Evolutionary conservation across 1,140 invertebrate genomes (phyloP), one percentile per base, ranked within the genome.

Genomic region (Ostrea edulis): DNA sequence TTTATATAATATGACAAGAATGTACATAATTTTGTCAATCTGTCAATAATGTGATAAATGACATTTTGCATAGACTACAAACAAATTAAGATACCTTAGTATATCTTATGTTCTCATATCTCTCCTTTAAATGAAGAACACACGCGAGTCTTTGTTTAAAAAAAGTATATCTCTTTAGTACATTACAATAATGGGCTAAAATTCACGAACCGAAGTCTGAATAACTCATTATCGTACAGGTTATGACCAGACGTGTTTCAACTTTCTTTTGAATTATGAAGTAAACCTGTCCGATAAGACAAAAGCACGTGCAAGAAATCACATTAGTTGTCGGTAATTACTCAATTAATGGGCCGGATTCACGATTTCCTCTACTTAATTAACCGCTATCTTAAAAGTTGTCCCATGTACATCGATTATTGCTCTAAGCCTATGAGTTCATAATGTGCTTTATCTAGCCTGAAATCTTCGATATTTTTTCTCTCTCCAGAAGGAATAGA

Each of bases 251-350:
- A 77, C 14, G 25, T 29, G 25, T 77, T 12, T 77, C 25, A 77
- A 77, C 68, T 77, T 77, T 77, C 68, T 35, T 77, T 77, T 77
- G 68, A 77, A 77, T 77, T 77, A 77, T 77, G 68, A 77, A 4
- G 68, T 77, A 77, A 62, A 77, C 22, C 35, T 29, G 68, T 77
- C 22, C 25, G 68, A 77, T 77, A 77, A 77, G 68, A 22, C 14
- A 29, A 77, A 25, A 35, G 14, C 25, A 77, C 29, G 25, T 35
- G 14, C 1, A 9, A 25, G 68, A 77, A 77, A 77, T 77, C 68
- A 12, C 68, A 77, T 77, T 77, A 77, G 68, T 77, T 77, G 68
- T 77, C 11, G 68, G 25, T 29, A 77, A 29, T 77, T 29, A 77
- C 68, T 14, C 8, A 77, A 77, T 77, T 77, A 77, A 77, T 29